These are phyloP conservation scores for Abramis brama DNA, from an alignment of 2,113 vertebrate genomes.

Conservation along the genomic window DNA sequence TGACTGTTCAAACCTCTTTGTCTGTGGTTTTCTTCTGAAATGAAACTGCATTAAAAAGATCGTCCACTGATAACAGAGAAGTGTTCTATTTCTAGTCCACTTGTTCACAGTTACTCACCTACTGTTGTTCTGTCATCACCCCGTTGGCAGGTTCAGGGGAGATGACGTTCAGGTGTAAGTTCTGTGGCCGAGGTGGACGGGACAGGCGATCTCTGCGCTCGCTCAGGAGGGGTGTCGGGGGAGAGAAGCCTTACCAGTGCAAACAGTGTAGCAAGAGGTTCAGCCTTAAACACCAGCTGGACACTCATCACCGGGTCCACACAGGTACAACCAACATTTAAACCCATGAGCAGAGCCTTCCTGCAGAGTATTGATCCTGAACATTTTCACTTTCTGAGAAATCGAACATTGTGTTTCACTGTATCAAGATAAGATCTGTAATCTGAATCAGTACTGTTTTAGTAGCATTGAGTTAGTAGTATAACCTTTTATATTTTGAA, in stretches of 20 bases:
- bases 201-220: slow-evolving; percentile 54
- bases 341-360: not conserved
- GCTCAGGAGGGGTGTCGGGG: slow-evolving; percentile 60
- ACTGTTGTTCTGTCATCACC: not conserved
- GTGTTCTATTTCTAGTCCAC: not conserved
- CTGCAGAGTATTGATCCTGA: not conserved
- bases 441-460: not conserved
- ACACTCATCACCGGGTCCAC: slow-evolving; percentile 84
- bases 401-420: not conserved
- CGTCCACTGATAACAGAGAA: not conserved
- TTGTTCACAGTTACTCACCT: not conserved
- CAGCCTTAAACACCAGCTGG: slow-evolving; percentile 86
- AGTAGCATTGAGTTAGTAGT: not conserved
- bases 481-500: not conserved
- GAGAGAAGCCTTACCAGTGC: slow-evolving; percentile 78
- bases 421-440: not conserved
- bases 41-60: slow-evolving; percentile 3
- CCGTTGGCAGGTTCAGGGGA: slow-evolving; percentile 61
- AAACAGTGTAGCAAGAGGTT: slow-evolving; percentile 80
- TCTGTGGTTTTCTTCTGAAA: slow-evolving; percentile 14
- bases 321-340: slow-evolving; percentile 73
- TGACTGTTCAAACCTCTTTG: not conserved
- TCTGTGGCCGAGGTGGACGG: slow-evolving; percentile 57
- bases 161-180: slow-evolving; percentile 56
- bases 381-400: not conserved